phyloP scores from a whole-genome alignment of 1,140 invertebrate species.

The Drosophila quadrilineata region DNA sequence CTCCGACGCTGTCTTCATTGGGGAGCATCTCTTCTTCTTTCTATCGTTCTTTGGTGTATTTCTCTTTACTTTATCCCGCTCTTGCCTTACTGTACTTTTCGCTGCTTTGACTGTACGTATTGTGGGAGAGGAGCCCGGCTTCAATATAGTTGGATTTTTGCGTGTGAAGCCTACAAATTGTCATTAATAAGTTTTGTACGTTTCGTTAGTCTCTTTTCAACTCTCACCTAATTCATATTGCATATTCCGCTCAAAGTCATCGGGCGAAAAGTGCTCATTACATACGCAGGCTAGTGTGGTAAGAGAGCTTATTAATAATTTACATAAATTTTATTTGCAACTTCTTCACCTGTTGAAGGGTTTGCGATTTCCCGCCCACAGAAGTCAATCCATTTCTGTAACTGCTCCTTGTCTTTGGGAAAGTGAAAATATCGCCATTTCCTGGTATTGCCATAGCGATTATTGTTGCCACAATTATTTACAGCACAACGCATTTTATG shows the following conservation, averaged over 20 bases:
- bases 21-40: not conserved
- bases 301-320: not conserved
- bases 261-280: slow-evolving; percentile 39
- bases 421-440: slow-evolving; percentile 51
- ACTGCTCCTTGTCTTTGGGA: slow-evolving; percentile 20
- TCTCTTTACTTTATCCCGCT: not conserved
- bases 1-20: not conserved
- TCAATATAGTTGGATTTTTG: slow-evolving; percentile 45
- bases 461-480: slow-evolving; percentile 47
- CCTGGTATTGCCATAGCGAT: slow-evolving; percentile 27
- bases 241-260: slow-evolving; percentile 50
- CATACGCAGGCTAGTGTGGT: slow-evolving; percentile 54
- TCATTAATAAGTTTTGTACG: not conserved
- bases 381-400: slow-evolving; percentile 46
- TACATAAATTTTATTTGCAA: not conserved
- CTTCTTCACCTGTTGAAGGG: slow-evolving; percentile 30
- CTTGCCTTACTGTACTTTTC: not conserved
- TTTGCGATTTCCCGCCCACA: slow-evolving; percentile 34
- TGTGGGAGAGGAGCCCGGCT: slow-evolving; percentile 32
- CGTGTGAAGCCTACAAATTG: slow-evolving; percentile 25
- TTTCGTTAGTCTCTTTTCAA: not conserved
- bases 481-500: slow-evolving; percentile 49
- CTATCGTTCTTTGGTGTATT: not conserved
- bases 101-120: not conserved
- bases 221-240: slow-evolving; percentile 39